Conservation (phyloP, 2,797 vertebrate species). For the Gadopsis bispinosus region DNA sequence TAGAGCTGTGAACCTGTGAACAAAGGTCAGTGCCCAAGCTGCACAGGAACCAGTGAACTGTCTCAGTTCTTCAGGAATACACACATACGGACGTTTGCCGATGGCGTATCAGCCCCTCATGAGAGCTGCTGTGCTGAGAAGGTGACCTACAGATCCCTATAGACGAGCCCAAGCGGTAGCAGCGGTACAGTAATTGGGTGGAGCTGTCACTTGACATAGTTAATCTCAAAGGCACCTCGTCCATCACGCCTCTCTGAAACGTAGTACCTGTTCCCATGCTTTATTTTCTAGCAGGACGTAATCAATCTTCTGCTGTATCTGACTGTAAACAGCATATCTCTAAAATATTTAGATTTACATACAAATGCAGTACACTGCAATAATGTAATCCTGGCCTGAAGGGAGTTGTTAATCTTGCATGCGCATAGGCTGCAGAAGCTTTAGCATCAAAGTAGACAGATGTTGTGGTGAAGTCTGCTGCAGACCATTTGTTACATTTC, state of each 20-base stretch:
- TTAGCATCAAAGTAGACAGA: not conserved
- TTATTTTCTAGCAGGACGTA: conserved; percentile 12
- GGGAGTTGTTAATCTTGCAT: conserved; percentile 38
- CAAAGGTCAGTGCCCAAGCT: not conserved
- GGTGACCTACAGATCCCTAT: conserved; percentile 32
- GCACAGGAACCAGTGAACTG: not conserved
- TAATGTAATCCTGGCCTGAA: conserved; percentile 11
- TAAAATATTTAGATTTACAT: conserved; percentile 41
- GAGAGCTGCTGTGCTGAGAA: conserved; percentile 18
- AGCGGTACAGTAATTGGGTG: conserved; percentile 47
- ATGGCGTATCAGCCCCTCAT: conserved; percentile 17
- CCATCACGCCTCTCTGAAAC: conserved; percentile 30
- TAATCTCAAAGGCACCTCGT: conserved; percentile 46
- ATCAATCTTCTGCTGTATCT: conserved; percentile 41
- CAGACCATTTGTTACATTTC: not conserved
- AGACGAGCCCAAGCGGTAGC: conserved; percentile 27
- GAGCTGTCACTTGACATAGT: conserved; percentile 46
- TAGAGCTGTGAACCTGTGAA: not conserved
- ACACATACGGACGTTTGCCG: not conserved
- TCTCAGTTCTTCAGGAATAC: conserved; percentile 7
- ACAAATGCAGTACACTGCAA: conserved; percentile 1
- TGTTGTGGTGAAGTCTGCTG: not conserved
- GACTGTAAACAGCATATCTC: conserved; percentile 18
- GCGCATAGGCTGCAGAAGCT: conserved; percentile 24
- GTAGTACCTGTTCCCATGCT: conserved; percentile 31